A percentile compares a stretch with the other conserved stretches of the same genome.
Evolutionary conservation across 2,888 invertebrate species (phyloP).

Genomic region (Xanthia togata): DNA sequence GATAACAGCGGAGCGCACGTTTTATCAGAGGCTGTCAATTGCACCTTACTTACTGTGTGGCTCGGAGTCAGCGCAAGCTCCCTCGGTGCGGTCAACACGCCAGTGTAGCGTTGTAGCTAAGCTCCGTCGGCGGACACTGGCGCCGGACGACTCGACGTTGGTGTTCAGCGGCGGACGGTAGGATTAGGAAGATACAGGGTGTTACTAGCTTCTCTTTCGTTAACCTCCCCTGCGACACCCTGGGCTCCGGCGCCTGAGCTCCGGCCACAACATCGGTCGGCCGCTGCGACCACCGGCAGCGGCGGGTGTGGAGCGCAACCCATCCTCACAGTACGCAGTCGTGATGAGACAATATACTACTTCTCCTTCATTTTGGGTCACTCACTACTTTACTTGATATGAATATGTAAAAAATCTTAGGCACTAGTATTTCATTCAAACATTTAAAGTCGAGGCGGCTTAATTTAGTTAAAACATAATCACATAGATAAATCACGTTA

Average conservation of each 20-base stretch:
- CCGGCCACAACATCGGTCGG: slow-evolving; percentile 22
- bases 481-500: slow-evolving; percentile 4
- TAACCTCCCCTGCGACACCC: slow-evolving; percentile 43
- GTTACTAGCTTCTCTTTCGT: slow-evolving; percentile 81
- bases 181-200: slow-evolving; percentile 82
- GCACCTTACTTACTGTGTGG: neutral
- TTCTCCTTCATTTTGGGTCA: slow-evolving; percentile 24
- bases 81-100: slow-evolving; percentile 58
- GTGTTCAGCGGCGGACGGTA: slow-evolving; percentile 70
- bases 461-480: slow-evolving; percentile 6
- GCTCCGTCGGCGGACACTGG: slow-evolving; percentile 63
- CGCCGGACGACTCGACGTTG: slow-evolving; percentile 1
- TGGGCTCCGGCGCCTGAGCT: slow-evolving; percentile 21
- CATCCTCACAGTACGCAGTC: slow-evolving; percentile 40
- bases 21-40: neutral
- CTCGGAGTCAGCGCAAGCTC: neutral
- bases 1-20: neutral
- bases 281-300: slow-evolving; percentile 27
- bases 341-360: slow-evolving; percentile 46
- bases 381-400: slow-evolving; percentile 9
- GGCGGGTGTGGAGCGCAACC: slow-evolving; percentile 36
- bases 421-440: neutral
- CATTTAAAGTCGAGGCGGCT: slow-evolving; percentile 17
- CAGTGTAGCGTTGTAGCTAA: slow-evolving; percentile 61
- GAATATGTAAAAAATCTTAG: neutral